phyloP scores from a whole-genome alignment of 2,113 vertebrate genomes.

The Gadus chalcogrammus region DNA sequence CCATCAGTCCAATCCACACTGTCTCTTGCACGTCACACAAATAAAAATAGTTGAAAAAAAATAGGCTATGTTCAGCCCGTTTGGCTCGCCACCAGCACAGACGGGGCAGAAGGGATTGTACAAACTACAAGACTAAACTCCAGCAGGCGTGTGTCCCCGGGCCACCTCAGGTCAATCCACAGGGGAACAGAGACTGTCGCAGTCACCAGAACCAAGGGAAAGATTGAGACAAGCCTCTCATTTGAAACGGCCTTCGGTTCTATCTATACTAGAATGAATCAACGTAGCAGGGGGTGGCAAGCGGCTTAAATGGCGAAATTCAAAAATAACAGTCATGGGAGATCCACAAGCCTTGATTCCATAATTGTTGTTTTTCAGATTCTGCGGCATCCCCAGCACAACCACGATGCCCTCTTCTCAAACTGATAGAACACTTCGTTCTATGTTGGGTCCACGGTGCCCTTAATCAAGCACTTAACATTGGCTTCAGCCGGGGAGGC shows the following conservation, averaged over 20 bases:
- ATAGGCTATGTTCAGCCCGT: too few species aligned
- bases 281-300: slow-evolving; percentile 34
- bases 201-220: too few species aligned
- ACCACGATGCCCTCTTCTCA: slow-evolving; percentile 39
- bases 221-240: slow-evolving; percentile 8
- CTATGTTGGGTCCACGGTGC: slow-evolving; percentile 26
- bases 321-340: slow-evolving; percentile 53
- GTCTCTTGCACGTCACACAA: too few species aligned
- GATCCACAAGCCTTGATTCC: slow-evolving; percentile 44
- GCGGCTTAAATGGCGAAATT: slow-evolving; percentile 30
- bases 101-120: too few species aligned
- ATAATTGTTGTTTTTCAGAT: slow-evolving; percentile 62
- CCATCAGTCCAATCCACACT: too few species aligned
- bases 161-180: too few species aligned
- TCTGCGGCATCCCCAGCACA: slow-evolving; percentile 58
- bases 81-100: too few species aligned
- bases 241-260: slow-evolving; percentile 26
- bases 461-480: slow-evolving; percentile 36
- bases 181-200: too few species aligned
- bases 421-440: slow-evolving; percentile 29
- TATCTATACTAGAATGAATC: slow-evolving; percentile 32
- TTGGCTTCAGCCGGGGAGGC: not conserved
- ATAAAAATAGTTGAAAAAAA: too few species aligned
- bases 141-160: too few species aligned
- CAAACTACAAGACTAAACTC: too few species aligned